A percentile compares a stretch with the other conserved stretches of the same genome.
Conservation (phyloP, 2,797 vertebrate genomes). For the Fistularia commersonii region DNA sequence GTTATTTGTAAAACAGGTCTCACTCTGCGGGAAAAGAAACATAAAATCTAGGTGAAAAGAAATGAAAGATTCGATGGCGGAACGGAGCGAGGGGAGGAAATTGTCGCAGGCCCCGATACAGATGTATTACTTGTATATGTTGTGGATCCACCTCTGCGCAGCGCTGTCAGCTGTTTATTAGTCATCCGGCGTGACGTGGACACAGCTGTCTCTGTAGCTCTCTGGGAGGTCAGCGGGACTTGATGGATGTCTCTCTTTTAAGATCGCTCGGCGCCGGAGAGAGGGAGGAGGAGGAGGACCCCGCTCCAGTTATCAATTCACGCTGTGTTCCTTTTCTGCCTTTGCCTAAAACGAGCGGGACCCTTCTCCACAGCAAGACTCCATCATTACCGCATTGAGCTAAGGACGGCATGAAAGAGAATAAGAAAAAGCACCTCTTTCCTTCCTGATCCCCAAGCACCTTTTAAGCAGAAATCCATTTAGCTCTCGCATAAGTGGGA, state of each 20-base stretch:
- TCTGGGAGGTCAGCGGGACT: constrained; percentile 43
- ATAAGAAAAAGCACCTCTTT: constrained; percentile 43
- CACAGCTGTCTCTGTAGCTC: constrained; percentile 48
- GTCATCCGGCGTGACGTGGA: constrained; percentile 48
- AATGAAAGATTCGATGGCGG: too few species aligned
- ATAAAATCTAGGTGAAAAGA: too few species aligned
- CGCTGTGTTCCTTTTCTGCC: constrained; percentile 43
- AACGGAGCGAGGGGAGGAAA: too few species aligned
- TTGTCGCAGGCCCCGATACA: constrained; percentile 47
- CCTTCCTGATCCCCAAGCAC: constrained; percentile 47
- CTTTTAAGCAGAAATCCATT: constrained; percentile 62
- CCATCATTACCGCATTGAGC: constrained; percentile 34
- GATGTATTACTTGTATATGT: constrained; percentile 24
- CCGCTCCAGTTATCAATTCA: constrained; percentile 54
- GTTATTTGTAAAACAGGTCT: too few species aligned
- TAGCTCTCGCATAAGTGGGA: constrained; percentile 38
- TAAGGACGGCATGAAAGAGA: constrained; percentile 48
- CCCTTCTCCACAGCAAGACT: constrained; percentile 55
- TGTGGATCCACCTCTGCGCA: constrained; percentile 13
- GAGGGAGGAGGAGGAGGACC: constrained; percentile 35
- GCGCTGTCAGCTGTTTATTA: constrained; percentile 55
- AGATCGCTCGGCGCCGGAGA: constrained; percentile 35
- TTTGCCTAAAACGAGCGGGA: constrained; percentile 52
- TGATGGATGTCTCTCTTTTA: constrained; percentile 63
- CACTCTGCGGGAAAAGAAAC: too few species aligned